A percentile compares a stretch with the other conserved stretches of the same genome.
Conservation (phyloP, 2,113 vertebrate species). For the Rhizomys pruinosus region DNA sequence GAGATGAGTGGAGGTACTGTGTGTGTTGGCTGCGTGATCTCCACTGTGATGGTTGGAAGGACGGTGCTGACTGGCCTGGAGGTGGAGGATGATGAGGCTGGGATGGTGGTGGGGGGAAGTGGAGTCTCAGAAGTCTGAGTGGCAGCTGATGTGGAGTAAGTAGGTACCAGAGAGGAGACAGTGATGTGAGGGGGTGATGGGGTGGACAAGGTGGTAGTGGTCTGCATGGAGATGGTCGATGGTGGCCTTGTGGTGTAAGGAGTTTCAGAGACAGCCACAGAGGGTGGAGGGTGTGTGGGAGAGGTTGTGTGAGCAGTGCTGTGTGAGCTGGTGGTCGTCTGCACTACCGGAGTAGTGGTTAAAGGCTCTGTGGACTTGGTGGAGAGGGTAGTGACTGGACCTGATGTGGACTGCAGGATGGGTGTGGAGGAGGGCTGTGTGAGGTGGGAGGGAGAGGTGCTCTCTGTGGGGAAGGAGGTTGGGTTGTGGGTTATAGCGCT, state of each 20-base stretch:
- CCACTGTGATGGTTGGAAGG: rapidly evolving
- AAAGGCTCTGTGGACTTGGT: rapidly evolving
- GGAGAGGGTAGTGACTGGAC: rapidly evolving
- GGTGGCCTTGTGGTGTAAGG: rapidly evolving
- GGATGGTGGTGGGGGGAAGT: rapidly evolving
- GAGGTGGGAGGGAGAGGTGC: rapidly evolving
- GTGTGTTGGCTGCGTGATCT: rapidly evolving
- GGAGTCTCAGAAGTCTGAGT: not conserved
- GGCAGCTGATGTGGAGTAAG: rapidly evolving
- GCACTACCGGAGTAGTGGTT: rapidly evolving
- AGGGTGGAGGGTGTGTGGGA: rapidly evolving
- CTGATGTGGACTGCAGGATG: rapidly evolving
- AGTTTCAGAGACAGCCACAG: rapidly evolving
- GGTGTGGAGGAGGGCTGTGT: not conserved
- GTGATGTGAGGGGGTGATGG: not conserved
- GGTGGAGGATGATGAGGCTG: rapidly evolving
- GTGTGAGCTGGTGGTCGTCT: rapidly evolving
- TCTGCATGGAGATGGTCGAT: rapidly evolving
- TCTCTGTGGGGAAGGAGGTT: not conserved
- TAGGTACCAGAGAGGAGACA: rapidly evolving
- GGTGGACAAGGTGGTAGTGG: rapidly evolving
- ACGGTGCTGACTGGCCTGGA: rapidly evolving
- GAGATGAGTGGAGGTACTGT: rapidly evolving
- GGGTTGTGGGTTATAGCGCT: rapidly evolving
- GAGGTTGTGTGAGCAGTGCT: rapidly evolving